A percentile compares a stretch with the other conserved stretches of the same genome.
These are phyloP conservation scores for Hippoglossus hippoglossus DNA, from an alignment of 2,797 vertebrate species.

Conservation along the genomic window DNA sequence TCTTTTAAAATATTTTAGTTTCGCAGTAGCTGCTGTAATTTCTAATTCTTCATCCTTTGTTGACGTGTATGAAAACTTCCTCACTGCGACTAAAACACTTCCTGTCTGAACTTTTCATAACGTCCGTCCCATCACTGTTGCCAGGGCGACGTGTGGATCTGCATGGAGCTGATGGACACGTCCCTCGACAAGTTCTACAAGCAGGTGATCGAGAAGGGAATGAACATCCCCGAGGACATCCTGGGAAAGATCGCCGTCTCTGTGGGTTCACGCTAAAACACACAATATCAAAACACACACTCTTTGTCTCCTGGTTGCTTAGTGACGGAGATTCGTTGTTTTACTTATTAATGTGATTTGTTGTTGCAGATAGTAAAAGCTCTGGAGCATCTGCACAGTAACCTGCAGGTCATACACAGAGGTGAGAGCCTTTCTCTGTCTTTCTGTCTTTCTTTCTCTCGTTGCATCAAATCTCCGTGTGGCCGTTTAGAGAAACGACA, in stretches of 20 bases:
- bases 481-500: too few species aligned
- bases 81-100: constrained; percentile 4
- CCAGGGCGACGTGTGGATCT: constrained; percentile 98
- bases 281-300: background rate
- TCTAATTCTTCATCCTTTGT: too few species aligned
- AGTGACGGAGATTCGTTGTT: background rate
- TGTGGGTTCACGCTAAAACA: constrained; percentile 81
- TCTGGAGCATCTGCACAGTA: constrained; percentile 97
- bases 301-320: background rate
- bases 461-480: too few species aligned
- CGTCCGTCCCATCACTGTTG: background rate
- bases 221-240: constrained; percentile 95
- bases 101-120: background rate
- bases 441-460: background rate
- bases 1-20: too few species aligned
- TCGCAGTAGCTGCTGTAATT: too few species aligned
- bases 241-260: constrained; percentile 96
- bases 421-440: constrained; percentile 82
- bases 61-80: too few species aligned
- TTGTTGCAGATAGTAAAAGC: constrained; percentile 94
- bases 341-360: constrained; percentile 23
- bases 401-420: constrained; percentile 96
- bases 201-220: constrained; percentile 93
- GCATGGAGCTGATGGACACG: constrained; percentile 98
- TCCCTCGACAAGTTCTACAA: constrained; percentile 99